Percentiles rank a stretch among this genome's conserved stretches.
phyloP scores from a whole-genome alignment of 2,113 vertebrate species.

The Azemiops feae region DNA sequence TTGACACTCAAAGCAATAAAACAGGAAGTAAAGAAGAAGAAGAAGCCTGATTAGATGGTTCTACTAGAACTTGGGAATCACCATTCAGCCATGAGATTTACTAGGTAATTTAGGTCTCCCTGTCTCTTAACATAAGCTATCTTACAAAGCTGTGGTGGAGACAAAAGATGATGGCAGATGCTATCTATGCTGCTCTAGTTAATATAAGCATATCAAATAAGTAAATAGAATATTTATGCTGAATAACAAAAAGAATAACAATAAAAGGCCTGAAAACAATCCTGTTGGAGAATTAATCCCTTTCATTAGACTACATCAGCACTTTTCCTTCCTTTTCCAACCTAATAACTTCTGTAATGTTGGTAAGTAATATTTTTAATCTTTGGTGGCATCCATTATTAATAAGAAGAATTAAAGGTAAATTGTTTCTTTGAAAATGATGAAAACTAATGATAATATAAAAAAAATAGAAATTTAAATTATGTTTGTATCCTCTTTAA shows the following conservation, averaged over 20 bases:
- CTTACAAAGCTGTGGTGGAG: not conserved
- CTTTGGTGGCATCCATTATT: not conserved
- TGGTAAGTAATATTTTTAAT: not conserved
- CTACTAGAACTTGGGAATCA: not conserved
- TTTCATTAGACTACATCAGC: not conserved
- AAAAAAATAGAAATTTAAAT: not conserved
- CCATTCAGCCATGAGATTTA: not conserved
- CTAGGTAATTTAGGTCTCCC: not conserved
- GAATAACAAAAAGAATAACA: not conserved
- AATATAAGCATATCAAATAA: not conserved
- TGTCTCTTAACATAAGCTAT: not conserved
- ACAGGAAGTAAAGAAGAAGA: too few species aligned
- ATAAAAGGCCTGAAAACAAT: not conserved
- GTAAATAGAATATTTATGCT: not conserved
- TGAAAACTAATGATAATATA: conserved; percentile 7
- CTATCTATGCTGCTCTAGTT: not conserved
- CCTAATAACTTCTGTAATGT: not conserved
- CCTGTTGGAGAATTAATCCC: not conserved
- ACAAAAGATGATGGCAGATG: not conserved
- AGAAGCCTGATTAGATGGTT: not conserved
- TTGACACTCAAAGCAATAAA: too few species aligned
- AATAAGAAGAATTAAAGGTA: conserved; percentile 18
- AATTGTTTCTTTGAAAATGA: conserved; percentile 17
- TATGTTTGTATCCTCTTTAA: not conserved
- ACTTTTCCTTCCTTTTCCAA: not conserved